phyloP scores from a whole-genome alignment of 2,797 vertebrate genomes.

The Oceanodroma leucorhoa region DNA sequence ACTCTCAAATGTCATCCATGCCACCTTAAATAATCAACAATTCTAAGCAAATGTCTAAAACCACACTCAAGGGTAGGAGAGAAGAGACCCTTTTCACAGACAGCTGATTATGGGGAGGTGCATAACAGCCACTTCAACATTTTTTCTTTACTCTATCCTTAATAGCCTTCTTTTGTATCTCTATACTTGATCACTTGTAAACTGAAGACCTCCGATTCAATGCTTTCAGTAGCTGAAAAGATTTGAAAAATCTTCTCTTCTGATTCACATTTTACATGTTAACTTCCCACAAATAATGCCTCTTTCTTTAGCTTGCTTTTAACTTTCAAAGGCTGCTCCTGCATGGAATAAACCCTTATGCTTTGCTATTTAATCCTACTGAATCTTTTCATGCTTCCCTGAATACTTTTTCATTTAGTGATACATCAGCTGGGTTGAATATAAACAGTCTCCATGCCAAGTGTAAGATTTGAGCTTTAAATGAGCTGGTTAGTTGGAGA shows the following conservation, averaged over 20 bases:
- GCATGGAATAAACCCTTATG: not conserved
- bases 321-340: not conserved
- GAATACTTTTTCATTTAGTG: not conserved
- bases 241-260: not conserved
- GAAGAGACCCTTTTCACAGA: not conserved
- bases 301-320: not conserved
- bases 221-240: not conserved
- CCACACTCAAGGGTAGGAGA: not conserved
- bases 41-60: not conserved
- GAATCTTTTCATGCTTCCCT: not conserved
- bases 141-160: not conserved
- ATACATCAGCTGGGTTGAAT: not conserved
- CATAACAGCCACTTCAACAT: not conserved
- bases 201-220: not conserved
- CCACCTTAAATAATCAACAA: not conserved
- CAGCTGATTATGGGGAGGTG: not conserved
- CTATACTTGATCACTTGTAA: not conserved
- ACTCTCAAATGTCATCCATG: not conserved
- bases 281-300: slow-evolving; percentile 5
- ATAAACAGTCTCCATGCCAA: not conserved
- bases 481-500: not conserved
- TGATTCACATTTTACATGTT: not conserved
- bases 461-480: not conserved
- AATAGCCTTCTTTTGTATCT: not conserved
- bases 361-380: not conserved